phyloP scores from a whole-genome alignment of 1,140 invertebrate species.

The Lerema accius region DNA sequence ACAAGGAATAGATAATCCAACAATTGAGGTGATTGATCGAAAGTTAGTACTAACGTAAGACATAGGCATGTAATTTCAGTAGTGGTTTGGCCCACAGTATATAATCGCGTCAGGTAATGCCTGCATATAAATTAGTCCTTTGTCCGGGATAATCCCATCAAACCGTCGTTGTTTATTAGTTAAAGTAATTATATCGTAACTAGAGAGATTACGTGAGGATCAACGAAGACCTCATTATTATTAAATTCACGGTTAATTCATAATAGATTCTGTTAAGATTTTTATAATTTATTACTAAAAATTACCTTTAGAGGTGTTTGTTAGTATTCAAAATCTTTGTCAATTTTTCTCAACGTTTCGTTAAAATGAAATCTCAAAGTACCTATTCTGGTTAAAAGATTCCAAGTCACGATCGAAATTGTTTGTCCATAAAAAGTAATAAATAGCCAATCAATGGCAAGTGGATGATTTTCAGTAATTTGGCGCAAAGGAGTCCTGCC shows the following conservation, averaged over 20 bases:
- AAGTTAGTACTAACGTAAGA: neutral
- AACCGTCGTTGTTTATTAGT: slow-evolving; percentile 51
- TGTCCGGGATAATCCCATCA: slow-evolving; percentile 62
- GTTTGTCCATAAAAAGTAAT: neutral
- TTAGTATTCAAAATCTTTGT: too few species aligned
- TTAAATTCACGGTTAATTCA: neutral
- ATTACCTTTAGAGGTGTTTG: too few species aligned
- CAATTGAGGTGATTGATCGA: neutral
- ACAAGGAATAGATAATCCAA: neutral
- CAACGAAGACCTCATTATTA: slow-evolving; percentile 4
- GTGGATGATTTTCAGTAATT: too few species aligned
- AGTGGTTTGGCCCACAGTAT: slow-evolving; percentile 42
- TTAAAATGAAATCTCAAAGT: too few species aligned
- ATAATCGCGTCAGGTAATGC: slow-evolving; percentile 70
- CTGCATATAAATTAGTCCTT: slow-evolving; percentile 77
- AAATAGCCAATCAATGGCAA: too few species aligned
- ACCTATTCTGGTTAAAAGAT: neutral
- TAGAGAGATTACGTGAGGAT: slow-evolving; percentile 10
- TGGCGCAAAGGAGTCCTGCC: too few species aligned
- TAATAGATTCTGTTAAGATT: too few species aligned
- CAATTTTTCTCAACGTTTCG: too few species aligned
- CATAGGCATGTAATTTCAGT: neutral
- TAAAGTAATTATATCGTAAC: slow-evolving; percentile 16
- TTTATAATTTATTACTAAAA: too few species aligned
- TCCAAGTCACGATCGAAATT: neutral